These are phyloP conservation scores for Hydrotaea cyrtoneurina DNA, from an alignment of 2,888 invertebrate genomes.

Conservation along the genomic window DNA sequence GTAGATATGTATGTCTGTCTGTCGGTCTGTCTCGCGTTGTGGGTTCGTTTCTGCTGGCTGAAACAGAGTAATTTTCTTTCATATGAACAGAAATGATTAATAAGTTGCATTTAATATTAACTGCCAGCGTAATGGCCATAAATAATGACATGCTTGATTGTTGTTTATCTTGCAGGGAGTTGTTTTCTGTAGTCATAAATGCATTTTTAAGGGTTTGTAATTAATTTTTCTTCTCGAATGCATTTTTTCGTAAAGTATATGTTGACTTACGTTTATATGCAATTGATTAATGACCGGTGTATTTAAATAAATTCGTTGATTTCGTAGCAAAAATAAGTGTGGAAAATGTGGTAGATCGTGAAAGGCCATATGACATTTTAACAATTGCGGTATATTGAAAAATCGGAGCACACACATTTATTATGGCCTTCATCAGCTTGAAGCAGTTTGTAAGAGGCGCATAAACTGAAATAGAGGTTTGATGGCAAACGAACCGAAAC, in stretches of 20 bases:
- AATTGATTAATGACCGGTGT: slow-evolving; percentile 58
- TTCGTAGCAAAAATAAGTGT: background rate
- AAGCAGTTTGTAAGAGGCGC: too few relatives aligned
- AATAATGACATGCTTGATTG: slow-evolving; percentile 67
- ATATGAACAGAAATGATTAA: slow-evolving; percentile 54
- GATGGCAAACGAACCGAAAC: too few relatives aligned
- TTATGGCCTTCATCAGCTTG: too few relatives aligned
- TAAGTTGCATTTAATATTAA: slow-evolving; percentile 65
- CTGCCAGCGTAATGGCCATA: slow-evolving; percentile 55
- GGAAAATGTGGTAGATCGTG: background rate
- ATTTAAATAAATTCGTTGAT: slow-evolving; percentile 40
- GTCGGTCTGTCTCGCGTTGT: background rate
- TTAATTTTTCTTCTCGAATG: slow-evolving; percentile 57
- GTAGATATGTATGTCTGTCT: too few relatives aligned
- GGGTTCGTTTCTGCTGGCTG: slow-evolving; percentile 4
- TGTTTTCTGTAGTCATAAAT: slow-evolving; percentile 46
- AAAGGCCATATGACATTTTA: background rate
- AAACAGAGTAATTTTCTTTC: slow-evolving; percentile 20
- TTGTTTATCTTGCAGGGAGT: slow-evolving; percentile 58
- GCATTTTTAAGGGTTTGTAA: slow-evolving; percentile 69
- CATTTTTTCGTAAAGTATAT: background rate
- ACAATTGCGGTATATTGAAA: too few relatives aligned
- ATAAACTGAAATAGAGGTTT: too few relatives aligned
- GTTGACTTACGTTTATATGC: background rate
- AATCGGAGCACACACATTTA: too few relatives aligned